phyloP scores from a whole-genome alignment of 2,888 invertebrate species.

The Encarsia formosa region DNA sequence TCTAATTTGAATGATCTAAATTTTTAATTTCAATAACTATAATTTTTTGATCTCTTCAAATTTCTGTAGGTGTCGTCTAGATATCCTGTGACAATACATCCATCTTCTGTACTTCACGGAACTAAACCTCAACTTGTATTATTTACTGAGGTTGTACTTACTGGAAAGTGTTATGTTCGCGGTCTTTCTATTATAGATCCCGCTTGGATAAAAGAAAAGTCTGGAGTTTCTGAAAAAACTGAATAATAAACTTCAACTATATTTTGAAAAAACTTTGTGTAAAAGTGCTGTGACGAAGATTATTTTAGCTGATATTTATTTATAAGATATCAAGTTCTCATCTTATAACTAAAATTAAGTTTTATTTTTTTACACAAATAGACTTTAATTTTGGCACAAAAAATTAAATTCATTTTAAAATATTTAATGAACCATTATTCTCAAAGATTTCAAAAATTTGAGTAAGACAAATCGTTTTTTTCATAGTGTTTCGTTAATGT shows the following conservation, averaged over 20 bases:
- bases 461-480: no score
- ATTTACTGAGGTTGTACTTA: constrained; percentile 85
- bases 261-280: no score
- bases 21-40: constrained; percentile 17
- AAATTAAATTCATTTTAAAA: no score
- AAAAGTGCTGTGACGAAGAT: no score
- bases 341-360: not conserved
- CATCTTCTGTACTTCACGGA: constrained; percentile 72
- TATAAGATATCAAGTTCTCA: no score
- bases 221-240: constrained; percentile 25
- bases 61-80: constrained; percentile 57
- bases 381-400: no score
- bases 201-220: constrained; percentile 70
- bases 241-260: constrained; percentile 27
- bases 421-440: no score
- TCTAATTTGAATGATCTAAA: constrained; percentile 5
- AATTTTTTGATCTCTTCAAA: no score
- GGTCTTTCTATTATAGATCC: constrained; percentile 73
- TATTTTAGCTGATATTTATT: no score
- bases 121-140: constrained; percentile 70
- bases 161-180: constrained; percentile 76
- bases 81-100: constrained; percentile 77
- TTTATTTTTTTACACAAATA: not conserved
- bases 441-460: no score
- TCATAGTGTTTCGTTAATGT: no score